phyloP scores from a whole-genome alignment of 2,113 vertebrate species.

The Emydocephalus ijimae region DNA sequence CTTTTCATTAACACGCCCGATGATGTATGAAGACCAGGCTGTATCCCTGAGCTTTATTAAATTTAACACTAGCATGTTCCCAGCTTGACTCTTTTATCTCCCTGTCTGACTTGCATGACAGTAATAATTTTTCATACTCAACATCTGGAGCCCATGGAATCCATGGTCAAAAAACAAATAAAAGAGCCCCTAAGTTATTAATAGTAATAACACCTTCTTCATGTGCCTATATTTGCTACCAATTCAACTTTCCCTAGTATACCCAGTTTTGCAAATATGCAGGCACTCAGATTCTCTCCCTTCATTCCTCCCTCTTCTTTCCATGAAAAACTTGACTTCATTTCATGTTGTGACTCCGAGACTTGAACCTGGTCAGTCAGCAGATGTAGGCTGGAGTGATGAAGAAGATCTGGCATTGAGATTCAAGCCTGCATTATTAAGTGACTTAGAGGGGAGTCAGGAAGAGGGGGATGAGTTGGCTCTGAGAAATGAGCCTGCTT shows the following conservation, averaged over 20 bases:
- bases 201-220: neutral
- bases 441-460: no score
- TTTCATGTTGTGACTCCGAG: neutral
- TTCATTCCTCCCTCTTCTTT: neutral
- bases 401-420: no score
- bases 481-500: no score
- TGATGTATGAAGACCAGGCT: constrained; percentile 23
- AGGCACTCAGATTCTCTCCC: neutral
- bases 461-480: no score
- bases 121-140: constrained; percentile 13
- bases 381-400: no score
- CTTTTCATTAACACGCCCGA: constrained; percentile 19
- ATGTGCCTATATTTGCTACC: neutral
- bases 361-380: no score
- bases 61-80: neutral
- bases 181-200: neutral
- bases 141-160: neutral
- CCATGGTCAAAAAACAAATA: neutral
- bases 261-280: neutral
- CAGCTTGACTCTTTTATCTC: constrained; percentile 4
- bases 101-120: neutral
- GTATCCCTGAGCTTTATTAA: constrained; percentile 13
- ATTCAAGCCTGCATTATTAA: no score
- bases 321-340: neutral
- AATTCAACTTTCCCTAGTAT: no score